These are phyloP conservation scores for Morphnarchus princeps DNA, from an alignment of 2,113 vertebrate genomes.

Conservation along the genomic window DNA sequence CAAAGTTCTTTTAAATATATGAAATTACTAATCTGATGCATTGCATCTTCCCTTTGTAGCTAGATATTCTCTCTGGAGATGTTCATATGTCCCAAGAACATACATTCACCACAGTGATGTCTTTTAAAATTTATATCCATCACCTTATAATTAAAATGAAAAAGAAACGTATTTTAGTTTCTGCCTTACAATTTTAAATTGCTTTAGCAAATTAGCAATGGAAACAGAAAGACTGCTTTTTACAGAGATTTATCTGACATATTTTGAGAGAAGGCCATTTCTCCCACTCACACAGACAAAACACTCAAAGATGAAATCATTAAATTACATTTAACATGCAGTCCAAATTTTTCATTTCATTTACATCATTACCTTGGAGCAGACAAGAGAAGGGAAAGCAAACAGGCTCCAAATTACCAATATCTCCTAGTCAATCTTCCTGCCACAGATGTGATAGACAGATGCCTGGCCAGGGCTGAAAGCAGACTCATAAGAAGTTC, in stretches of 20 bases:
- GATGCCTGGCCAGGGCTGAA: background rate
- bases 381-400: background rate
- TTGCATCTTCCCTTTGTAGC: background rate
- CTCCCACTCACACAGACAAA: background rate
- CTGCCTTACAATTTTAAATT: background rate
- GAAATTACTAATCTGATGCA: background rate
- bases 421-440: accelerated
- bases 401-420: background rate
- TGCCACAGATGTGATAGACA: background rate
- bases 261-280: background rate
- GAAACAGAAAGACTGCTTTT: background rate
- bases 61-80: background rate
- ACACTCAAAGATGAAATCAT: background rate
- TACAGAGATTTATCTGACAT: background rate
- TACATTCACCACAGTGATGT: background rate
- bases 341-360: background rate
- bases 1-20: background rate
- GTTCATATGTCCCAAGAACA: background rate
- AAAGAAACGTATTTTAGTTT: background rate
- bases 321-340: background rate
- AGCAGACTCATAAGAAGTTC: background rate
- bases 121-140: background rate
- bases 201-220: background rate
- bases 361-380: background rate
- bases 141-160: background rate